Base-by-base conservation (phyloP, 30 jellyfish, hydroid and myxozoan species). In the Calvadosia cruxmelitensis region DNA sequence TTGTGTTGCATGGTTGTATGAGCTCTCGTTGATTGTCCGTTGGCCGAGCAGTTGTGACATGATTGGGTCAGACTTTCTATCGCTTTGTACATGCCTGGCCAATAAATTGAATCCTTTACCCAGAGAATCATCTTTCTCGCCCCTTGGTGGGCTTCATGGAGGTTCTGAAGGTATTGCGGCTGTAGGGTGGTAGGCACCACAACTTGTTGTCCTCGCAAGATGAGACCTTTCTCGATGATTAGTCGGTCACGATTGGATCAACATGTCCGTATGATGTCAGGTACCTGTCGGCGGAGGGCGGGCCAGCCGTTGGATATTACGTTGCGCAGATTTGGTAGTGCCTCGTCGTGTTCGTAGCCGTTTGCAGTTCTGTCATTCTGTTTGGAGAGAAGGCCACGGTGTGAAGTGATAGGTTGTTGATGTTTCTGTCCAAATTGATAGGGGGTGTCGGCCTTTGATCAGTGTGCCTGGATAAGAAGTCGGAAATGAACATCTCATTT, bases 301-400 rank as follows among this genome's bases (percentile, higher is more conserved):
- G 57, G 10, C 57, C 57, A 20, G 57, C 57, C 57, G 57, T 42
- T 42, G 57, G 20, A 42, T 42, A 42, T 42, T 42, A 42, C 57
- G 57, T 42, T 42, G 57, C 57, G 57, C 57, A 42, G 57, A 5
- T 42, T 42, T 42, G 10, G 57, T 42, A 42, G 57, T 42, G 57
- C 57, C 57, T 42, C 57, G 57, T 10, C 57, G 57, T 42, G 77
- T 7, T 42, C 28, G 15, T 12, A 2, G 36, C 32, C 36, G n/a
- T 33, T 36, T 33, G 23, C 27, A 68, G 48, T 33, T 27, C 77
- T 68, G 69, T 69, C 49, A 24, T 49, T 65, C 53, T 85, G 85
- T 25, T 42, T 42, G 42, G 65, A 16, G 27, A 93, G 96, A 50
- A 76, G 28, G 74, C 96, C 96, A 66, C 57, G 57, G 57, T 42